phyloP scores from a whole-genome alignment of 2,113 vertebrate genomes.

The Corythoichthys intestinalis region DNA sequence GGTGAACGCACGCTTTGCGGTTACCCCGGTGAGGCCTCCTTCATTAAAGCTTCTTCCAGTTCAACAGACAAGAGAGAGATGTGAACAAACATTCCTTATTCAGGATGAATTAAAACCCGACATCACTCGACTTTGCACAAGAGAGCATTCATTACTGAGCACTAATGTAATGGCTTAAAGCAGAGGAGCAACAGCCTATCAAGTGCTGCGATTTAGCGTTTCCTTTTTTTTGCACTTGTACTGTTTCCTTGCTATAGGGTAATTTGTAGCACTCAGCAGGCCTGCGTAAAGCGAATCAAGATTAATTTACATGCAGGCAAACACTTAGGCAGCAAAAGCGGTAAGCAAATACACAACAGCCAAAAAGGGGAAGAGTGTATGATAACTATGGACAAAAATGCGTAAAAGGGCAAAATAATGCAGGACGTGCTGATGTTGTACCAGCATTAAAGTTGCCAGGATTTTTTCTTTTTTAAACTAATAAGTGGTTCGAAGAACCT shows the following conservation, averaged over 20 bases:
- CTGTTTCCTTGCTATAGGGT: conserved; percentile 98
- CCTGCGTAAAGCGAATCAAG: conserved; percentile 99
- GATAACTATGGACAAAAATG: conserved; percentile 18
- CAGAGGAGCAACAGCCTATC: conserved; percentile 92
- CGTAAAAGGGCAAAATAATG: background rate
- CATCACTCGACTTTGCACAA: conserved; percentile 97
- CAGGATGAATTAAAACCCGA: conserved; percentile 98
- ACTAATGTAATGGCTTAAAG: conserved; percentile 99
- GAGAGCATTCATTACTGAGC: conserved; percentile 94
- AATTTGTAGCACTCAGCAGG: conserved; percentile 99
- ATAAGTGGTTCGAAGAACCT: background rate
- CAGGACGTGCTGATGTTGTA: background rate
- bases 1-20: conserved; percentile 87
- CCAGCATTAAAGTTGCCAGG: no score
- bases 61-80: conserved; percentile 40
- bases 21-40: conserved; percentile 88
- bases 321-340: conserved; percentile 93
- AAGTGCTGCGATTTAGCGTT: conserved; percentile 95
- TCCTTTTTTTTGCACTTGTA: conserved; percentile 77
- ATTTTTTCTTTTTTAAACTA: no score
- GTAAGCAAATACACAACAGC: conserved; percentile 96
- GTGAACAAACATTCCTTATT: conserved; percentile 80
- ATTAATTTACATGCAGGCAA: conserved; percentile 99
- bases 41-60: conserved; percentile 87
- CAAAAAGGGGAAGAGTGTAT: conserved; percentile 49